These are phyloP conservation scores for Yasuhikotakia modesta DNA, from an alignment of 2,797 vertebrate genomes.

Conservation along the genomic window DNA sequence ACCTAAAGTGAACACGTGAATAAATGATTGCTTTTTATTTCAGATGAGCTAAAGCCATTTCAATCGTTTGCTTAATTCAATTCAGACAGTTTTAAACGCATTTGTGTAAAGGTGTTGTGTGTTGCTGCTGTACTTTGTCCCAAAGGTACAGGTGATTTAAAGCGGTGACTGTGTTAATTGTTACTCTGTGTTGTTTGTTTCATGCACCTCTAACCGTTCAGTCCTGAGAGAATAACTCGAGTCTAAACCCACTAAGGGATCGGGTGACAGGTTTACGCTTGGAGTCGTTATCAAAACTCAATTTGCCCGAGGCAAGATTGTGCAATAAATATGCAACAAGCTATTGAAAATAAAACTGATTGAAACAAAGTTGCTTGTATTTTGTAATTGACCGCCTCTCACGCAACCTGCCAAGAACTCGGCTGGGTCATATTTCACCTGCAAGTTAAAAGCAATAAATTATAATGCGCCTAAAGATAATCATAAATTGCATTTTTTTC, in stretches of 20 bases:
- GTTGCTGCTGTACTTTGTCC: neutral
- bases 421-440: too few relatives aligned
- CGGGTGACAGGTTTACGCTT: neutral
- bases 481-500: neutral
- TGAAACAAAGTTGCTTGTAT: neutral
- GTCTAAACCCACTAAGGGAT: constrained; percentile 22
- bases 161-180: constrained; percentile 29
- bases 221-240: constrained; percentile 24
- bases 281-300: neutral
- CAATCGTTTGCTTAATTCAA: neutral
- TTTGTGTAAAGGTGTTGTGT: neutral
- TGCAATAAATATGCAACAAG: constrained; percentile 4
- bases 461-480: neutral
- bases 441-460: neutral
- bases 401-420: neutral
- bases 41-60: neutral
- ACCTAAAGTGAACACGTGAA: constrained; percentile 11
- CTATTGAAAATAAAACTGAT: neutral
- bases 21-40: constrained; percentile 30
- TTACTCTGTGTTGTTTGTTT: constrained; percentile 44
- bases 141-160: neutral
- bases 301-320: neutral
- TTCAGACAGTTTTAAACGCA: neutral
- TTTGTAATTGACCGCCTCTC: neutral
- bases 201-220: constrained; percentile 18